Percentiles rank a stretch among this genome's conserved stretches.
These are phyloP conservation scores for Alectoris magna DNA, from an alignment of 2,797 vertebrate genomes.

Conservation along the genomic window DNA sequence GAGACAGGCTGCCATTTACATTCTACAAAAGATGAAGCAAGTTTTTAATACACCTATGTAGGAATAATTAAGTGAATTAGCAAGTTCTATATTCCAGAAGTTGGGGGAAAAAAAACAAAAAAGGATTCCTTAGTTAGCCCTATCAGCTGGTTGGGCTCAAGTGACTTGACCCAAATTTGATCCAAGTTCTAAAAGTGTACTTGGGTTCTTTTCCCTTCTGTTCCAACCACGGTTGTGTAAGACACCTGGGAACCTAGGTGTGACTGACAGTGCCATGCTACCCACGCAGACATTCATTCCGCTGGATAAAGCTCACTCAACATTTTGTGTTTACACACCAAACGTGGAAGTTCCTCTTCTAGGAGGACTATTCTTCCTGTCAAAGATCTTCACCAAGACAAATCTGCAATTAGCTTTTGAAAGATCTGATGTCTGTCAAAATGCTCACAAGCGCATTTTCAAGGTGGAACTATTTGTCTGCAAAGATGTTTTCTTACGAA, in stretches of 20 bases:
- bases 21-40: background rate
- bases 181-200: background rate
- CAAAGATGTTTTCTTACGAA: background rate
- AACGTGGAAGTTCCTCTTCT: background rate
- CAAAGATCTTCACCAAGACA: background rate
- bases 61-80: background rate
- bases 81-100: background rate
- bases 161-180: background rate
- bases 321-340: background rate
- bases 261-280: background rate
- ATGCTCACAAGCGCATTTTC: background rate
- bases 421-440: background rate
- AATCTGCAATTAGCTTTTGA: background rate
- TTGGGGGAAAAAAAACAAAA: background rate
- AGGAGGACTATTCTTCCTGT: background rate
- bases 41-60: background rate
- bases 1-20: conserved; percentile 41
- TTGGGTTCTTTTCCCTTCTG: background rate
- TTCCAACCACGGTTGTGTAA: background rate
- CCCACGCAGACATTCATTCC: background rate
- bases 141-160: background rate
- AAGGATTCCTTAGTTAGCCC: background rate
- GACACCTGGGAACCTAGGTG: background rate
- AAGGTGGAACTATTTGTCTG: background rate
- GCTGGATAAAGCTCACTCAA: background rate